A percentile compares a stretch with the other conserved stretches of the same genome.
Conservation (phyloP, 2,113 vertebrate genomes). For the Tragelaphus scriptus region DNA sequence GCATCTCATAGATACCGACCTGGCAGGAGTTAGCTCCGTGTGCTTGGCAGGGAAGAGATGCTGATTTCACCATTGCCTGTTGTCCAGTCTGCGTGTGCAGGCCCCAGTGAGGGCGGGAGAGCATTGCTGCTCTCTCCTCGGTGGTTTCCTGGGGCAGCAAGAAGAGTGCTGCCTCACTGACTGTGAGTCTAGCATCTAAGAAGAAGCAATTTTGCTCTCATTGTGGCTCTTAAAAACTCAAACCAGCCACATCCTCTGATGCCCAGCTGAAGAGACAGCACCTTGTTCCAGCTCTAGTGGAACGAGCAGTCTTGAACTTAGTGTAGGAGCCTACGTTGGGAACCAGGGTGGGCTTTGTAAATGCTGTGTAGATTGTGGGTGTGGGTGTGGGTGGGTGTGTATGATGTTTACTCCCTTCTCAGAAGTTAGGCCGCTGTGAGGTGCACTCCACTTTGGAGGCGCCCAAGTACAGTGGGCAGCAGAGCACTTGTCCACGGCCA, state of each 20-base stretch:
- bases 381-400: neutral
- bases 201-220: neutral
- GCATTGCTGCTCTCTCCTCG: rapidly evolving
- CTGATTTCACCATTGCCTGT: no score
- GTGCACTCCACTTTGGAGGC: neutral
- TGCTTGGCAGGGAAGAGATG: neutral
- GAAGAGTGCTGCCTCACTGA: neutral
- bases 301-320: neutral
- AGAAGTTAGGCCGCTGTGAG: rapidly evolving
- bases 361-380: rapidly evolving
- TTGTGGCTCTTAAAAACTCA: neutral
- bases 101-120: neutral
- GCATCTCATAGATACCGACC: rapidly evolving
- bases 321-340: rapidly evolving
- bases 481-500: rapidly evolving
- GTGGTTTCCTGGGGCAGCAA: neutral
- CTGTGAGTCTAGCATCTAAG: neutral
- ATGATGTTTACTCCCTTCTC: neutral
- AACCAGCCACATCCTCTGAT: neutral
- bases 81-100: neutral
- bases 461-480: no score
- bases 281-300: rapidly evolving
- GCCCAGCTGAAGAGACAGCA: neutral
- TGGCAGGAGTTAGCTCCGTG: neutral
- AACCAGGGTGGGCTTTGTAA: neutral